phyloP scores from a whole-genome alignment of 2,888 invertebrate species.

The Acrobasis suavella region DNA sequence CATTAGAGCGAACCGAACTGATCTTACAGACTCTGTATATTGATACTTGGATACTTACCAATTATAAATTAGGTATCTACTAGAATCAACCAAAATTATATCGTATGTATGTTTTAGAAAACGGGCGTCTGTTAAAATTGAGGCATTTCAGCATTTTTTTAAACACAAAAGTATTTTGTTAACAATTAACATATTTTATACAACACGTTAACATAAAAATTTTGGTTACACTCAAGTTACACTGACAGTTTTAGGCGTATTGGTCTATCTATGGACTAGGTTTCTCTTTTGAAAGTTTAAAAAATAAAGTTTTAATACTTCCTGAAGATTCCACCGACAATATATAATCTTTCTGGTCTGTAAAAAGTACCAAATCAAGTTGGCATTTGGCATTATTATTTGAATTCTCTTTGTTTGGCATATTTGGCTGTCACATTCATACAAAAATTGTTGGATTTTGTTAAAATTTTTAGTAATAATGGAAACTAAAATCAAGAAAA shows the following conservation, averaged over 20 bases:
- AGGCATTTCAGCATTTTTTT: constrained; percentile 7
- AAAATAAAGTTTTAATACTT: too few species aligned
- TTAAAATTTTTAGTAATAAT: constrained; percentile 36
- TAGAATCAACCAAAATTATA: neutral
- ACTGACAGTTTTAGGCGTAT: neutral
- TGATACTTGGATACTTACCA: too few species aligned
- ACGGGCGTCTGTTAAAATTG: neutral
- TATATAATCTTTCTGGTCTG: neutral
- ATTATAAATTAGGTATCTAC: neutral
- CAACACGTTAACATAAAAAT: constrained; percentile 4
- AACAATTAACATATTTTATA: constrained; percentile 6
- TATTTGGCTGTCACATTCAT: neutral
- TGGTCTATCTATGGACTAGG: too few species aligned
- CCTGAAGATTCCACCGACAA: neutral
- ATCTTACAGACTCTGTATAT: too few species aligned
- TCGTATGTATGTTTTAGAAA: neutral
- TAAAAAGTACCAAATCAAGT: constrained; percentile 21
- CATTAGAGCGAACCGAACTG: too few species aligned
- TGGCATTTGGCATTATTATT: constrained; percentile 23
- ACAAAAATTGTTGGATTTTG: constrained; percentile 13
- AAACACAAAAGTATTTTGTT: neutral
- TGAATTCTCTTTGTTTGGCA: too few species aligned
- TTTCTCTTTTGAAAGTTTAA: too few species aligned
- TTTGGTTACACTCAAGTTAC: neutral
- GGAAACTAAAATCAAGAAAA: constrained; percentile 36